Evolutionary conservation across 2,888 invertebrate species (phyloP).

Genomic region (Caenorhabditis sp.): DNA sequence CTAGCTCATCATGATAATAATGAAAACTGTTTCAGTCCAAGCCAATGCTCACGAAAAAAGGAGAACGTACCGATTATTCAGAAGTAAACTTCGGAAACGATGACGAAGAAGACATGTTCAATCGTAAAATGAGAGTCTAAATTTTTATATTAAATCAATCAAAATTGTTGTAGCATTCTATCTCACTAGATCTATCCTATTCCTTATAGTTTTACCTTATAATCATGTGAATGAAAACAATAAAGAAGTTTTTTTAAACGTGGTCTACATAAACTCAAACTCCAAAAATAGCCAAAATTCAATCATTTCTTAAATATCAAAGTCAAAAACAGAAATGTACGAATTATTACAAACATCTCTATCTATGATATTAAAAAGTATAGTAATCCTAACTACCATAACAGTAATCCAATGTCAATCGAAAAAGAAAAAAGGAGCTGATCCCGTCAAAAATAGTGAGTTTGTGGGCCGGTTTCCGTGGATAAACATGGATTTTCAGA

Average conservation of each 20-base stretch:
- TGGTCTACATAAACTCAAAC: background rate
- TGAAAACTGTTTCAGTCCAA: conserved; percentile 3
- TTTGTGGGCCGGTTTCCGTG: too few relatives aligned
- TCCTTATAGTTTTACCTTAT: background rate
- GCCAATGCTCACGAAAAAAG: background rate
- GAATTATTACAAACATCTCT: background rate
- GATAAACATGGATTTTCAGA: too few relatives aligned
- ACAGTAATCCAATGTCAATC: background rate
- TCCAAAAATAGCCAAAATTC: background rate
- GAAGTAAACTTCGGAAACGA: conserved; percentile 32
- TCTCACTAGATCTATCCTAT: background rate
- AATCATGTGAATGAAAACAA: background rate
- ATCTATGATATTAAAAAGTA: background rate
- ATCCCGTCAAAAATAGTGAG: background rate
- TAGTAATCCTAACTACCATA: background rate
- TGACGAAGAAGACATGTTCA: background rate
- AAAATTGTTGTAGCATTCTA: background rate
- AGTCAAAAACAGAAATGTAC: background rate
- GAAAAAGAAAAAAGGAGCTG: background rate
- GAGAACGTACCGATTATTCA: conserved; percentile 15
- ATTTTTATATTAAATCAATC: background rate
- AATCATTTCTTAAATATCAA: background rate
- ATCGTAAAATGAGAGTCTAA: background rate
- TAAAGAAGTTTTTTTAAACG: background rate
- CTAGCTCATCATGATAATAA: background rate